Percentiles rank a stretch among this genome's conserved stretches.
phyloP scores from a whole-genome alignment of 2,797 vertebrate genomes.

The Semotilus atromaculatus region DNA sequence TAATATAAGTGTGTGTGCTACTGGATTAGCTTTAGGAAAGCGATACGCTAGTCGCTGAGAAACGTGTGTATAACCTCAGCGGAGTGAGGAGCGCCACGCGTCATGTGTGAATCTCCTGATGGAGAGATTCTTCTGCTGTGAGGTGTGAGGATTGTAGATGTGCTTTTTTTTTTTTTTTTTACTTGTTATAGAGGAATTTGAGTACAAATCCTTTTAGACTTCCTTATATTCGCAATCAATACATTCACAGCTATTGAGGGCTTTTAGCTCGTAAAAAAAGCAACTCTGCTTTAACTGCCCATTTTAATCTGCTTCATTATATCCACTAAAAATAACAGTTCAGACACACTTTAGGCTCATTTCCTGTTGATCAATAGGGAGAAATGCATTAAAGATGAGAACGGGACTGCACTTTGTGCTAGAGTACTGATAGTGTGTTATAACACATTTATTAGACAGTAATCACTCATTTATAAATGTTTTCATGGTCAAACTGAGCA shows the following conservation, averaged over 20 bases:
- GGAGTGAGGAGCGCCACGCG: slow-evolving; percentile 41
- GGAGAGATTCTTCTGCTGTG: slow-evolving; percentile 5
- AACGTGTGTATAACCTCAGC: slow-evolving; percentile 35
- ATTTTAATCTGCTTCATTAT: slow-evolving; percentile 25
- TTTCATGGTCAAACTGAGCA: not conserved
- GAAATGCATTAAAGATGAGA: not conserved
- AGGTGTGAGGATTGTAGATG: slow-evolving; percentile 52
- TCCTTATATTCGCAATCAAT: slow-evolving; percentile 67
- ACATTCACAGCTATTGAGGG: slow-evolving; percentile 64
- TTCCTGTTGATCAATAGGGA: slow-evolving; percentile 5
- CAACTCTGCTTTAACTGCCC: slow-evolving; percentile 48
- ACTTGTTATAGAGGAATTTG: slow-evolving; percentile 51
- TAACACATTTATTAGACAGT: not conserved
- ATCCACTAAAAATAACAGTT: slow-evolving; percentile 11
- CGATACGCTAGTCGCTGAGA: not conserved
- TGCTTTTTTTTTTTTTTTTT: not conserved
- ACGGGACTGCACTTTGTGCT: not conserved
- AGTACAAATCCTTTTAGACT: slow-evolving; percentile 44
- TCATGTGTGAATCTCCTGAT: slow-evolving; percentile 56
- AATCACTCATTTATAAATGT: not conserved
- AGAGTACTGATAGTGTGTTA: not conserved
- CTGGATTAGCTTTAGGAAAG: not conserved
- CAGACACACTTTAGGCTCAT: not conserved
- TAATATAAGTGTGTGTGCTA: not conserved
- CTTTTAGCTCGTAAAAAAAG: slow-evolving; percentile 60